Conservation (phyloP, 92 coral and sea anemone species). For the Heteractis magnifica region DNA sequence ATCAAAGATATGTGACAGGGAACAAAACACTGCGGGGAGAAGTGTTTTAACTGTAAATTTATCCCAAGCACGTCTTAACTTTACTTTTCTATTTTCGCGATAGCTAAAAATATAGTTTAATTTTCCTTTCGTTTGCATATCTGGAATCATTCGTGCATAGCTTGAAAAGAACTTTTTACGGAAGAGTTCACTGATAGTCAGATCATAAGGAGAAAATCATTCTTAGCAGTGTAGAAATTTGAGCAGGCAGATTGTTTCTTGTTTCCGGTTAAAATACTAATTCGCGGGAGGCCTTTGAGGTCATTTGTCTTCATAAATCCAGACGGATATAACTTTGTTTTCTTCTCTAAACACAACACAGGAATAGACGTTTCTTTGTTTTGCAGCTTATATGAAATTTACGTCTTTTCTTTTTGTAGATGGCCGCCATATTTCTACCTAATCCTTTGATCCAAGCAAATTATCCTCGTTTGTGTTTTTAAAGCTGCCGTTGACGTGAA, state of each 20-base stretch:
- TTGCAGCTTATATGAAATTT: background rate
- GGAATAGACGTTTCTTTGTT: background rate
- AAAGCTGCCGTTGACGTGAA: background rate
- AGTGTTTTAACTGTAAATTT: too few species aligned
- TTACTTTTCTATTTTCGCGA: too few species aligned
- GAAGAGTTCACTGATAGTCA: too few species aligned
- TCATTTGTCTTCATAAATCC: background rate
- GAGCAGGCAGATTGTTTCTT: background rate
- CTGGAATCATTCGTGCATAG: too few species aligned
- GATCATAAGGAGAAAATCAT: background rate
- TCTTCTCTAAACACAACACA: background rate
- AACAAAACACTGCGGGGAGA: too few species aligned
- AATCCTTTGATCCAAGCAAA: background rate
- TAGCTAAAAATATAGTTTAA: too few species aligned
- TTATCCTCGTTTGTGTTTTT: background rate
- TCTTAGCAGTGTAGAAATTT: background rate
- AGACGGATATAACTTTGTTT: background rate
- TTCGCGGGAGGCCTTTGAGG: background rate
- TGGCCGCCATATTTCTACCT: background rate
- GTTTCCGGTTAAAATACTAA: background rate
- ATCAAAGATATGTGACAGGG: too few species aligned
- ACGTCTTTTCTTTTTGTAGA: background rate
- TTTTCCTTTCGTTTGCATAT: too few species aligned
- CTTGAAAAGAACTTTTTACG: too few species aligned
- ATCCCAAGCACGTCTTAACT: too few species aligned